Conservation (phyloP, 2,888 invertebrate genomes). For the Hyles lineata region DNA sequence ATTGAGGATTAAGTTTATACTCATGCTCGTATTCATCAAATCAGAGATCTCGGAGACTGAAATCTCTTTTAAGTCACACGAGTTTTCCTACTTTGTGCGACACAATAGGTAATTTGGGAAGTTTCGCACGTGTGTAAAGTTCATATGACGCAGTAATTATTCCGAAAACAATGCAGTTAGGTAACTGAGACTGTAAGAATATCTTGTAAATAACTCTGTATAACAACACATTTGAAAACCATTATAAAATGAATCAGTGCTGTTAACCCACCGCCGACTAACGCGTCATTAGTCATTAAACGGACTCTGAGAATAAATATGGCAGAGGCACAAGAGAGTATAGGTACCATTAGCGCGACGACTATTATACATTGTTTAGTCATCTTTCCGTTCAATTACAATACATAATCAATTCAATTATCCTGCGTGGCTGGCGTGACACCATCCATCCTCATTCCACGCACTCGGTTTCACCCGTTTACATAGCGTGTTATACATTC, state of each 20-base stretch:
- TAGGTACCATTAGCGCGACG: constrained; percentile 1
- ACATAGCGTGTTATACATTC: not conserved
- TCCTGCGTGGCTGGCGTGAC: constrained; percentile 45
- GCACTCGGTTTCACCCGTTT: constrained; percentile 24
- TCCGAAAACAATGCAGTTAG: too few relatives aligned
- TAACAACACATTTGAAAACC: not conserved
- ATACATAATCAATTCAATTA: constrained; percentile 54
- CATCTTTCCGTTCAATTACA: constrained; percentile 50
- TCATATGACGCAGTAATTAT: too few relatives aligned
- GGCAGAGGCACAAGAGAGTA: not conserved
- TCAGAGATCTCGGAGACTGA: too few relatives aligned
- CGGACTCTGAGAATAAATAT: not conserved
- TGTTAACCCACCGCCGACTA: not conserved
- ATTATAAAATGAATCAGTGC: constrained; percentile 8
- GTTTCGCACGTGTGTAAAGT: too few relatives aligned
- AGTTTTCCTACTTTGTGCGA: too few relatives aligned
- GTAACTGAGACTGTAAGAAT: not conserved
- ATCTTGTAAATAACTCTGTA: not conserved
- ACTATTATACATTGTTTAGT: constrained; percentile 29
- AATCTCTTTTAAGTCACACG: too few relatives aligned
- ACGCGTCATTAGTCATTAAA: constrained; percentile 1
- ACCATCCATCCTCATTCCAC: constrained; percentile 22
- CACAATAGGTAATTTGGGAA: too few relatives aligned
- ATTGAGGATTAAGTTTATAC: too few relatives aligned
- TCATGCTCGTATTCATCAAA: too few relatives aligned